Conservation (phyloP, 2,797 vertebrate genomes). For the Melanotaenia pygmaea region DNA sequence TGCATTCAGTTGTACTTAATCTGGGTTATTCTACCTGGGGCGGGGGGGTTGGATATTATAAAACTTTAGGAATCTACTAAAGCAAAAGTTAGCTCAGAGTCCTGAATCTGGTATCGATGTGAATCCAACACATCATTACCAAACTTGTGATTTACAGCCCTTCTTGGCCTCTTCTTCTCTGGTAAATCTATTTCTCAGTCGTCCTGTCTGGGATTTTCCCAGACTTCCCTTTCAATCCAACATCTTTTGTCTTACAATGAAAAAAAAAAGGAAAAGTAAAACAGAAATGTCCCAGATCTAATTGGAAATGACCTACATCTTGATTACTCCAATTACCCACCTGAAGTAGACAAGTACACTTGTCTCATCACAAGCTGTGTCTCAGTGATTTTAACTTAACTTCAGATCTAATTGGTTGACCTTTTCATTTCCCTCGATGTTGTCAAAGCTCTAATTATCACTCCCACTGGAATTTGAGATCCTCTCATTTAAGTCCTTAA, state of each 20-base stretch:
- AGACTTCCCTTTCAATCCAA: neutral
- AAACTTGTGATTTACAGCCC: too few relatives aligned
- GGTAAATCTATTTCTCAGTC: too few relatives aligned
- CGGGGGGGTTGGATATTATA: too few relatives aligned
- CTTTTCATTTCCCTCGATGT: slow-evolving; percentile 37
- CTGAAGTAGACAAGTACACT: slow-evolving; percentile 27
- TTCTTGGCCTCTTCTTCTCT: too few relatives aligned
- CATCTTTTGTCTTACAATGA: neutral
- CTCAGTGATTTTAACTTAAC: slow-evolving; percentile 31
- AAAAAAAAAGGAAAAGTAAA: neutral
- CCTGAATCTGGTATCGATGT: too few relatives aligned
- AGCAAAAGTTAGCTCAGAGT: too few relatives aligned
- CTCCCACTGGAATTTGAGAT: slow-evolving; percentile 42
- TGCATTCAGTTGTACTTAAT: too few relatives aligned
- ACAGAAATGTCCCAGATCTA: slow-evolving; percentile 52
- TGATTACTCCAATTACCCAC: slow-evolving; percentile 55
- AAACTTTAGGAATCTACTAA: too few relatives aligned
- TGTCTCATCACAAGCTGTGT: slow-evolving; percentile 1
- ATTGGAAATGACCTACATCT: slow-evolving; percentile 40
- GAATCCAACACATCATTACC: too few relatives aligned
- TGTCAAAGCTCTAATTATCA: slow-evolving; percentile 60
- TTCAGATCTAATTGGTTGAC: slow-evolving; percentile 52
- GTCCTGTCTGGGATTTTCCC: neutral
- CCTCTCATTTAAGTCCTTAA: slow-evolving; percentile 49
- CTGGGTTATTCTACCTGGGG: too few relatives aligned